Conservation (phyloP, 2,113 vertebrate genomes). For the Oncorhynchus mykiss region DNA sequence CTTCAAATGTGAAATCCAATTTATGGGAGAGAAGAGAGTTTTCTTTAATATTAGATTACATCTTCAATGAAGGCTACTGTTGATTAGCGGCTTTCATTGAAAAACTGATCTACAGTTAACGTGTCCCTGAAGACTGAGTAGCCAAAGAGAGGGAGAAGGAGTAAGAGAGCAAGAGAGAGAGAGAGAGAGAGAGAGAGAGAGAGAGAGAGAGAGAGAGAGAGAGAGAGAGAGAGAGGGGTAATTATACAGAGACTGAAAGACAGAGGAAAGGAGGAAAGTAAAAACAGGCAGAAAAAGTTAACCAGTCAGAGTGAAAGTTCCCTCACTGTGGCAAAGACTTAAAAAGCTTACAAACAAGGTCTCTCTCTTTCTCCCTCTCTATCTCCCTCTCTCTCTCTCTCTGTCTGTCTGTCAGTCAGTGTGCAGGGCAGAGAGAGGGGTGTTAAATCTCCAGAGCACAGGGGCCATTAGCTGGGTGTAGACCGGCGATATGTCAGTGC, state of each 20-base stretch:
- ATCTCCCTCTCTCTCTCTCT: not conserved
- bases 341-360: not conserved
- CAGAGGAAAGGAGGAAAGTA: not conserved
- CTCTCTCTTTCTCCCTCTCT: not conserved
- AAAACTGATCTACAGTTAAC: slow-evolving; percentile 60
- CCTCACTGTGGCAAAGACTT: not conserved
- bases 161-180: not conserved
- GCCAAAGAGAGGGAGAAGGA: slow-evolving; percentile 9
- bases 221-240: not conserved
- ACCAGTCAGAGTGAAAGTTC: not conserved
- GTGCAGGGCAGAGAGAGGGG: slow-evolving; percentile 11
- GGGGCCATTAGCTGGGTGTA: slow-evolving; percentile 56
- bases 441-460: slow-evolving; percentile 44
- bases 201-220: not conserved
- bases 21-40: slow-evolving; percentile 35
- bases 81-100: slow-evolving; percentile 67
- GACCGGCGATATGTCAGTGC: slow-evolving; percentile 51
- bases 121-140: slow-evolving; percentile 27
- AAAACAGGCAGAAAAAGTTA: not conserved
- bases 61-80: slow-evolving; percentile 67
- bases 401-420: not conserved
- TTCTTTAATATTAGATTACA: slow-evolving; percentile 61
- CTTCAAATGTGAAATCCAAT: slow-evolving; percentile 67
- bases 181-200: not conserved
- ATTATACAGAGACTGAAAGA: not conserved